Evolutionary conservation across 2,797 vertebrate genomes (phyloP).

Genomic region (Saguinus oedipus): DNA sequence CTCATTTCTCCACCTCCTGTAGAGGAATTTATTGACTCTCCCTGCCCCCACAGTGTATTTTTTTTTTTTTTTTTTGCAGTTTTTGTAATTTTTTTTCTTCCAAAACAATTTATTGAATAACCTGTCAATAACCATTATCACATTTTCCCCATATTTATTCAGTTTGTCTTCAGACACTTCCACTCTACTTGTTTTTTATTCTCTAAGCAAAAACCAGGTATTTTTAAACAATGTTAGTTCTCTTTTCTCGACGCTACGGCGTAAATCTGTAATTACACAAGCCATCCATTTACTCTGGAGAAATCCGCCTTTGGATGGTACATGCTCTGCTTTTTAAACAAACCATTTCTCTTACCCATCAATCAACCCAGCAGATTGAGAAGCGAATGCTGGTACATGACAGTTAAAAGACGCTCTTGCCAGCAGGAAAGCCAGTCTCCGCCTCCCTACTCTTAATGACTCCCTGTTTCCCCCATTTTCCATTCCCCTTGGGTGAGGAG

Average conservation of each 20-base stretch:
- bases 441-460: background rate
- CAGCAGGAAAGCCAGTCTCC: background rate
- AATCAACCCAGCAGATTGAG: rapidly evolving
- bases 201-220: no score
- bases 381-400: rapidly evolving
- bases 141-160: no score
- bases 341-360: rapidly evolving
- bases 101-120: no score
- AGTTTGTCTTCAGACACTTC: no score
- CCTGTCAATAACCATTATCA: no score
- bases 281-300: rapidly evolving
- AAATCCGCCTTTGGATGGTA: rapidly evolving
- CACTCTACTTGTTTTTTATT: no score
- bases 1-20: rapidly evolving
- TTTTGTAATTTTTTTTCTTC: no score
- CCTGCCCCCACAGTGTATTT: no score
- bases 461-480: no score
- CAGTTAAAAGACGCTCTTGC: rapidly evolving
- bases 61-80: no score
- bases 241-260: rapidly evolving
- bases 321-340: background rate
- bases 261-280: rapidly evolving
- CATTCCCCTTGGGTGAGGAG: no score
- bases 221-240: no score
- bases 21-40: background rate